Percentiles rank a stretch among this genome's conserved stretches.
phyloP scores from a whole-genome alignment of 2,888 invertebrate genomes.

The Cryptocephalus moraei region DNA sequence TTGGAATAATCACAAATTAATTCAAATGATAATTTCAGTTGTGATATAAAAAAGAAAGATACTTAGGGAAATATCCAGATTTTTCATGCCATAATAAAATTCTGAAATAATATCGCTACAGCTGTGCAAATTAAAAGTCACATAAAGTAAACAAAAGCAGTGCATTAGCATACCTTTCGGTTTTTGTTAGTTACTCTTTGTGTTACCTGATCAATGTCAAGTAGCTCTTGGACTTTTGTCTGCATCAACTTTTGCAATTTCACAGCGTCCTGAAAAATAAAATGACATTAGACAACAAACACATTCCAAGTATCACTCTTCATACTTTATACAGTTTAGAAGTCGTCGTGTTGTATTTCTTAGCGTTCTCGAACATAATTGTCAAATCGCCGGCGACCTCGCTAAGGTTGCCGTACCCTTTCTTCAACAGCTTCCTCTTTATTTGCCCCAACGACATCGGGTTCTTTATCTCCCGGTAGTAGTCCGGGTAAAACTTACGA shows the following conservation, averaged over 20 bases:
- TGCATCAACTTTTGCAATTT: slow-evolving; percentile 63
- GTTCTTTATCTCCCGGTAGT: slow-evolving; percentile 92
- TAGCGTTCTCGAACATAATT: slow-evolving; percentile 95
- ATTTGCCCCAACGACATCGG: slow-evolving; percentile 93
- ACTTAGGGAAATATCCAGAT: no score
- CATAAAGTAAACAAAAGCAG: slow-evolving; percentile 7
- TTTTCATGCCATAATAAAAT: no score
- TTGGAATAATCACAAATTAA: no score
- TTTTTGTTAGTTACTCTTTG: slow-evolving; percentile 39
- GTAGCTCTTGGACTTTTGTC: slow-evolving; percentile 58
- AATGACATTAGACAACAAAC: neutral
- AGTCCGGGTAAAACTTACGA: slow-evolving; percentile 87
- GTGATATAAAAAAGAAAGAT: no score
- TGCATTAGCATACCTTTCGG: slow-evolving; percentile 29
- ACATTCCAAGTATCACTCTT: neutral
- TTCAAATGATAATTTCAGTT: no score
- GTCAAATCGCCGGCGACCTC: slow-evolving; percentile 91
- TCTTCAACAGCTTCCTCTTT: slow-evolving; percentile 68
- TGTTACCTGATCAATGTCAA: slow-evolving; percentile 52
- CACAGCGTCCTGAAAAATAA: slow-evolving; percentile 52
- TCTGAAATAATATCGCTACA: no score
- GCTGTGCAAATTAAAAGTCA: slow-evolving; percentile 3
- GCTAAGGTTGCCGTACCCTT: slow-evolving; percentile 72
- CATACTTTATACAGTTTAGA: slow-evolving; percentile 70
- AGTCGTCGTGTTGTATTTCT: slow-evolving; percentile 73